These are phyloP conservation scores for Sebastes itinus DNA, from an alignment of 2,797 vertebrate genomes.

Conservation along the genomic window DNA sequence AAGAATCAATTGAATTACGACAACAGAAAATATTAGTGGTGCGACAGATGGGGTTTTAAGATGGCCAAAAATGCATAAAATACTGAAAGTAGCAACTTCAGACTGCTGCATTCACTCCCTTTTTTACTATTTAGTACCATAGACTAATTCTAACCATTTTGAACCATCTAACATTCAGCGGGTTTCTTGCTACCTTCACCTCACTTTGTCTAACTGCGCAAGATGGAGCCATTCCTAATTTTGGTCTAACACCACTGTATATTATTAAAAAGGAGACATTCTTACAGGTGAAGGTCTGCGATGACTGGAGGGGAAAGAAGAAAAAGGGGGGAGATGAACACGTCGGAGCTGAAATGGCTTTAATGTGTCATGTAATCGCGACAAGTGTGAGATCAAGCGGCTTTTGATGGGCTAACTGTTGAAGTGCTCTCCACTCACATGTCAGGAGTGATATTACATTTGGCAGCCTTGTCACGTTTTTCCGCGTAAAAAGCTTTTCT, in stretches of 20 bases:
- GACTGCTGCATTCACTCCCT: not conserved
- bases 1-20: not conserved
- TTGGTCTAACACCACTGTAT: not conserved
- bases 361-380: slow-evolving; percentile 71
- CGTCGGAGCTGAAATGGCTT: slow-evolving; percentile 53
- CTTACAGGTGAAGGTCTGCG: slow-evolving; percentile 9
- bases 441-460: slow-evolving; percentile 68
- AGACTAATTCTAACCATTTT: not conserved
- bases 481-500: slow-evolving; percentile 59
- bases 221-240: not conserved
- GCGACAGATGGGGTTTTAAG: not conserved
- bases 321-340: not conserved
- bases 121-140: not conserved
- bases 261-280: slow-evolving; percentile 40
- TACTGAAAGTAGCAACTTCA: not conserved
- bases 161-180: not conserved
- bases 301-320: not conserved
- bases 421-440: slow-evolving; percentile 67
- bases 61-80: not conserved
- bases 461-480: slow-evolving; percentile 73
- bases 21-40: not conserved
- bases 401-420: slow-evolving; percentile 67
- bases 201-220: not conserved
- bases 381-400: slow-evolving; percentile 74
- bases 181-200: not conserved